Evolutionary conservation across 64 coral and sea anemone genomes (phyloP), one percentile per base, ranked within the genome.

Genomic region (Stichodactyla mertensii): DNA sequence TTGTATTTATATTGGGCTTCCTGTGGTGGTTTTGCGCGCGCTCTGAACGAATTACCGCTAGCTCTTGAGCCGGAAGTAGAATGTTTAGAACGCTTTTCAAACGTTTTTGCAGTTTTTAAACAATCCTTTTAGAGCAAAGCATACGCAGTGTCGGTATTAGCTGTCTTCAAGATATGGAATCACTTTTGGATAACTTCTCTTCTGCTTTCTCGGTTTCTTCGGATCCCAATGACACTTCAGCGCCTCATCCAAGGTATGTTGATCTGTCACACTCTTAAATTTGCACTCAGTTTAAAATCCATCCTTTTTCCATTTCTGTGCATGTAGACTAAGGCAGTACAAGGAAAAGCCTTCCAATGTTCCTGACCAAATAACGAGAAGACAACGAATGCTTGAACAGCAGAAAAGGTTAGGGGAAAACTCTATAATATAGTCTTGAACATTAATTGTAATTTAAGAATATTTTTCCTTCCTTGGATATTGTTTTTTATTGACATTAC

Each of bases 291-390:
- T 74, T 10, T 74, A 20, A 66, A 20, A 66, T 11, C 6, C 12
- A 4, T 27, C 4, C 23, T 13, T 36, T 11, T 74, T 31, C 27
- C 12, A 6, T 69, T 74, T 31, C 12, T 45, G 36, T 45, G 1
- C 12, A 27, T 31, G 4, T 82, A 93, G 92, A 86, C 62, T 94
- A 18, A 84, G 61, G 6, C 89, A 98, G 55, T 98, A 94, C 62
- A 98, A 98, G 88, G 55, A 83, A 15, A 98, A 98, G 45, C 92
- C 96, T n/a, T 87, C 89, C 16, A 98, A 98, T 92, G 91, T 92
- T 20, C 92, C 96, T 55, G 96, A 98, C 87, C 96, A 98, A 85
- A 81, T 87, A 84, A 84, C 90, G 24, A 82, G 96, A 16, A 92
- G 96, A 67, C 84, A 83, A 61, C 78, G 96, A 87, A 98, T 88